phyloP scores from a whole-genome alignment of 2,113 vertebrate species.

The Sarotherodon lohbergeri region DNA sequence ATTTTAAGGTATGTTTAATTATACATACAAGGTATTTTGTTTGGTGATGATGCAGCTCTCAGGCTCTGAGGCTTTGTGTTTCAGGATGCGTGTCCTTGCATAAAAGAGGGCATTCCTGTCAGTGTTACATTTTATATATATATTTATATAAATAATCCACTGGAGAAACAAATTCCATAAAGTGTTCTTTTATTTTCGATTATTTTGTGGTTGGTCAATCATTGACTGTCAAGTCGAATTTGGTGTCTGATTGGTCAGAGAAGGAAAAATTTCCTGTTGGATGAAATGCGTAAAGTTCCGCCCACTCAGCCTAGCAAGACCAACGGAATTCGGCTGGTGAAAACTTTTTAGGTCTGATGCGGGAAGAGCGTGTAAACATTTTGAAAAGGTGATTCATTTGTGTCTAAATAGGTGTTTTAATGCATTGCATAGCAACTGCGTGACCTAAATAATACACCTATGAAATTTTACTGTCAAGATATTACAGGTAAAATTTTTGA shows the following conservation, averaged over 20 bases:
- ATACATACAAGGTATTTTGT: background rate
- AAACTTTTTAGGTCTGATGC: background rate
- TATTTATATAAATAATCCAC: background rate
- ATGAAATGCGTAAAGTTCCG: background rate
- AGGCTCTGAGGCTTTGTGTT: background rate
- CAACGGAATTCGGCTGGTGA: rapidly evolving
- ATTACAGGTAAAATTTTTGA: background rate
- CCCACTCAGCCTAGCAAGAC: background rate
- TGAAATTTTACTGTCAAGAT: background rate
- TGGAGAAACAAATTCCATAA: background rate
- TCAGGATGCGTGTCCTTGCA: background rate
- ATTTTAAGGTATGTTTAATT: background rate
- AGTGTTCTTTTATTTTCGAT: background rate
- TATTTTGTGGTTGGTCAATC: background rate
- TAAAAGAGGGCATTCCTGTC: background rate
- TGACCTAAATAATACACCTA: background rate
- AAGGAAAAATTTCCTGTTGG: background rate
- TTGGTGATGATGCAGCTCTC: background rate
- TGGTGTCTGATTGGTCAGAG: background rate
- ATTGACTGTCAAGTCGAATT: background rate
- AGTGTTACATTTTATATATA: background rate
- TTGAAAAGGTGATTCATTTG: background rate
- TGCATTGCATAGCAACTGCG: background rate
- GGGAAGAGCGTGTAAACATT: background rate
- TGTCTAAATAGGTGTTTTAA: background rate